Conservation (phyloP, 2,797 vertebrate species). For the Dendrocincla fuliginosa region DNA sequence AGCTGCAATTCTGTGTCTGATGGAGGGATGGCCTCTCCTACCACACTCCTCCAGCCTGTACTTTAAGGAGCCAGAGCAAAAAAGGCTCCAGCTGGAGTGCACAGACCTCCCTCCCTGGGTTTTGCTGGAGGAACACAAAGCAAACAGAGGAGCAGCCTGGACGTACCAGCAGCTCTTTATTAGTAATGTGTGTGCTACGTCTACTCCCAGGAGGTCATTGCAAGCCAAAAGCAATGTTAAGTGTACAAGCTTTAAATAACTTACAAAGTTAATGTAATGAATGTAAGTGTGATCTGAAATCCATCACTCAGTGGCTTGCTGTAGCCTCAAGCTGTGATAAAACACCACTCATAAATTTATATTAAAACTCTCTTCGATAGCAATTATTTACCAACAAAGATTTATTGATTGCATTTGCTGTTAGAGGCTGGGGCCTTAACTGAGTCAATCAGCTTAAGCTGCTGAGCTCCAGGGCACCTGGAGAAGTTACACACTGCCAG, state of each 20-base stretch:
- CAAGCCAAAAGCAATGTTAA: constrained; percentile 80
- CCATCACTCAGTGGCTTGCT: constrained; percentile 75
- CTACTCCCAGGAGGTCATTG: constrained; percentile 75
- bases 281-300: constrained; percentile 78
- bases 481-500: constrained; percentile 6
- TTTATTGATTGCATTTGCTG: constrained; percentile 81
- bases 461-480: constrained; percentile 40
- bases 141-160: background rate
- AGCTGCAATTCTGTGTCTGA: background rate
- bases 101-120: background rate
- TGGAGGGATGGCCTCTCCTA: background rate
- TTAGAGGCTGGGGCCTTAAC: constrained; percentile 66
- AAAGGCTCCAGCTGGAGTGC: background rate
- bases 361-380: constrained; percentile 84
- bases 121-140: constrained; percentile 9
- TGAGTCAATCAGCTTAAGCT: constrained; percentile 71
- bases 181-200: background rate
- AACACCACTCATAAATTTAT: constrained; percentile 86
- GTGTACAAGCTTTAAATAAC: constrained; percentile 80
- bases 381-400: constrained; percentile 89
- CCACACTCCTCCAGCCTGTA: background rate
- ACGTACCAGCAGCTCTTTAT: background rate
- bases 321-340: constrained; percentile 82
- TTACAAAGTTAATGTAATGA: constrained; percentile 81
- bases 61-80: background rate